A percentile compares a stretch with the other conserved stretches of the same genome.
phyloP scores from a whole-genome alignment of 2,888 invertebrate genomes.

The Altica lythri region DNA sequence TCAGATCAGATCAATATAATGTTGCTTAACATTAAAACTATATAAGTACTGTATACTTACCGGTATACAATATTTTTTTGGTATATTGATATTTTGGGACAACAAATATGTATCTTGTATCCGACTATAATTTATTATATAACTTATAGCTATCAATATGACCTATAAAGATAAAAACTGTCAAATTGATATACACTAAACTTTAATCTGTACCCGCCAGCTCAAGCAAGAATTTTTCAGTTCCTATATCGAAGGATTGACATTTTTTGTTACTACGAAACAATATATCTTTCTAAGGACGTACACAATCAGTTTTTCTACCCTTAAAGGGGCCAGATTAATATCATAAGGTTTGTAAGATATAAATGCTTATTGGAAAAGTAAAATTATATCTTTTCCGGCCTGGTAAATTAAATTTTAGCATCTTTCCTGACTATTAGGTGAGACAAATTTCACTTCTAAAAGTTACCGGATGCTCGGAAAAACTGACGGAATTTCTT shows the following conservation, averaged over 20 bases:
- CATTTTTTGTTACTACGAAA: slow-evolving; percentile 28
- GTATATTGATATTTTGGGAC: too few relatives aligned
- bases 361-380: slow-evolving; percentile 18
- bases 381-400: slow-evolving; percentile 16
- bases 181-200: slow-evolving; percentile 12
- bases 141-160: slow-evolving; percentile 7
- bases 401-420: neutral
- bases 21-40: too few relatives aligned
- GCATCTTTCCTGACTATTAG: neutral
- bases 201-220: slow-evolving; percentile 17
- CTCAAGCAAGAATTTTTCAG: neutral
- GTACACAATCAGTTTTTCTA: slow-evolving; percentile 23
- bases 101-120: too few relatives aligned
- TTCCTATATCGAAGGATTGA: slow-evolving; percentile 28
- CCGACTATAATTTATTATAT: slow-evolving; percentile 16
- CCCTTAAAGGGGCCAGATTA: slow-evolving; percentile 19
- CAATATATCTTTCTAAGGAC: slow-evolving; percentile 37
- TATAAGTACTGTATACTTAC: too few relatives aligned
- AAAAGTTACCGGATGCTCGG: neutral
- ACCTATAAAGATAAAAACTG: slow-evolving; percentile 13
- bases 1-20: too few relatives aligned
- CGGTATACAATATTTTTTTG: too few relatives aligned
- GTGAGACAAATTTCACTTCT: neutral
- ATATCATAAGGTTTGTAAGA: slow-evolving; percentile 20
- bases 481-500: neutral